Base-by-base conservation (phyloP, 2,113 vertebrate genomes). In the Thamnophis sirtalis region DNA sequence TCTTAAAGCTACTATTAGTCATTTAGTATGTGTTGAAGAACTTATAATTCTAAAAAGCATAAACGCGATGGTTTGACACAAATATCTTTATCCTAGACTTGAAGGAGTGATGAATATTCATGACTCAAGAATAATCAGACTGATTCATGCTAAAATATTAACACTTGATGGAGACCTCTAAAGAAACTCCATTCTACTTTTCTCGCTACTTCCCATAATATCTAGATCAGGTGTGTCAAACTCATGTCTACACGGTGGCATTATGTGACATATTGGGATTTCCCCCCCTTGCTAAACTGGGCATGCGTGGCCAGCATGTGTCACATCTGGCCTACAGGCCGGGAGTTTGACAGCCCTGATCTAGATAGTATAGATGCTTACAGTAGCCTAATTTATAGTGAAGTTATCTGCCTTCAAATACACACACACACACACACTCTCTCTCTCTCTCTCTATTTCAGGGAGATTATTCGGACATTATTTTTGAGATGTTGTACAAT, bases 1-100 rank as follows among this genome's bases (percentile, higher is more conserved):
- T 95, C 94, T 95, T 95, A 95, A 93, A 94, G 48, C 3, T 68
- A 7, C 26, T 89, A 4, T 94, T 94, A 93, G 94, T 94, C 96
- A 94, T 96, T 95, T 96, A 92, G 91, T 92, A 93, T 51, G 22
- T 10, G 26, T 0, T 84, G 15, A 38, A 91, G n/a, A 54, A 93
- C 1, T 92, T 89, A 55, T 17, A 87, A 95, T 54, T 84, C 58
- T 28, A 33, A 15, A 24, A 92, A 28, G 5, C 53, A 96, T 92
- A 91, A 21, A 11, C 93, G 5, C 0, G 0, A 63, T 49, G 33
- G 9, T 43, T 91, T 93, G 89, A 85, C 54, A 94, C 92, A 63
- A 94, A n/a, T 80, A 88, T 80, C 43, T 55, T 86, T 90, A 63
- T 48, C n/a, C 91, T 92, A 93, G 50, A 22, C 10, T 90, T 87